These are phyloP conservation scores for Argyra leucocephala DNA, from an alignment of 2,888 invertebrate species.

Conservation along the genomic window DNA sequence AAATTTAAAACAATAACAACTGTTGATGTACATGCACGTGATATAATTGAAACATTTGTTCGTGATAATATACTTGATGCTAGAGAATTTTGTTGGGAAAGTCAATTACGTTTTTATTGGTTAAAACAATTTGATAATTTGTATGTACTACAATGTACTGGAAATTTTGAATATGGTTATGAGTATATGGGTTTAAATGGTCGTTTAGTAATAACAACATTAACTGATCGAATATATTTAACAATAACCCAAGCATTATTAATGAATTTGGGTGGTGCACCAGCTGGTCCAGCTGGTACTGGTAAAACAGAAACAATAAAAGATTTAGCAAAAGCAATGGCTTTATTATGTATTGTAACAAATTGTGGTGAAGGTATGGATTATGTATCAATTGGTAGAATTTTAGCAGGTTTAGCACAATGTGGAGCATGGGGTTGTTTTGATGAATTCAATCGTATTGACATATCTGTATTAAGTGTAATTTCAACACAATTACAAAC, in stretches of 20 bases:
- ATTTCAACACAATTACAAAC: slow-evolving; percentile 87
- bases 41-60: slow-evolving; percentile 76
- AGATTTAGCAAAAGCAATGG: slow-evolving; percentile 83
- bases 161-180: slow-evolving; percentile 82
- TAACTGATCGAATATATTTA: slow-evolving; percentile 85
- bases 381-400: slow-evolving; percentile 69
- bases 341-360: slow-evolving; percentile 71
- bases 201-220: slow-evolving; percentile 79
- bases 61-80: slow-evolving; percentile 72
- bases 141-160: slow-evolving; percentile 74
- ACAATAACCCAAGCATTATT: slow-evolving; percentile 87
- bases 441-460: slow-evolving; percentile 89
- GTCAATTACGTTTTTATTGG: slow-evolving; percentile 89
- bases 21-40: slow-evolving; percentile 84
- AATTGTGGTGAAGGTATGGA: slow-evolving; percentile 94
- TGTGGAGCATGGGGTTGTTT: slow-evolving; percentile 91
- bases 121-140: slow-evolving; percentile 68
- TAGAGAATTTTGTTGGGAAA: slow-evolving; percentile 88
- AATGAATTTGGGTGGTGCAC: slow-evolving; percentile 86
- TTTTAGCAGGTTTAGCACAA: slow-evolving; percentile 49
- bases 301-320: slow-evolving; percentile 84
- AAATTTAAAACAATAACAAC: slow-evolving; percentile 85
- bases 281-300: slow-evolving; percentile 57
- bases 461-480: slow-evolving; percentile 83
- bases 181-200: slow-evolving; percentile 93